These are phyloP conservation scores for Apostichopus parvimensis DNA, from an alignment of 35 echinoderm and acorn worm genomes.

Conservation along the genomic window DNA sequence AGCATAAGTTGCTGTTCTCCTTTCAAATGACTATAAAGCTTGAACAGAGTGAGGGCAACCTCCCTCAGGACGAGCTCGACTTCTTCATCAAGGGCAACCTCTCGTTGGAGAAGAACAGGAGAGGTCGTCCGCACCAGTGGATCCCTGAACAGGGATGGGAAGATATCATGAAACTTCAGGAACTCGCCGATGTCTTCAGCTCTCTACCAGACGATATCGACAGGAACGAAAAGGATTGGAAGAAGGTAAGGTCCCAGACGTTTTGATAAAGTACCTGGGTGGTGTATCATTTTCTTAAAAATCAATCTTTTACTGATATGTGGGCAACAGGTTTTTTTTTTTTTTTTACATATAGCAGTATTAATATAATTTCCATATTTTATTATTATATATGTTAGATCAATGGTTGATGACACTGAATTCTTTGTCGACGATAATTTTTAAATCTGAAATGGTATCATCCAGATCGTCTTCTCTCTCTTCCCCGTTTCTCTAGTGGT, in stretches of 20 bases:
- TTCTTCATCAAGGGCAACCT: conserved; percentile 99
- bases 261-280: too few relatives aligned
- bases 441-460: background rate
- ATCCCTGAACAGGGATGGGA: conserved; percentile 98
- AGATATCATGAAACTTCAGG: conserved; percentile 87
- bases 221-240: conserved; percentile 80
- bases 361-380: too few relatives aligned
- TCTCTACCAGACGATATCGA: conserved; percentile 87
- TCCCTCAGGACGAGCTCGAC: conserved; percentile 95
- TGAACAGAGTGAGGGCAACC: conserved; percentile 89
- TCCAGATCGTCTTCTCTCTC: background rate
- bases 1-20: conserved; percentile 99
- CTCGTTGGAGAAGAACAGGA: conserved; percentile 92
- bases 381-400: too few relatives aligned
- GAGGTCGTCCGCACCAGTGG: conserved; percentile 80
- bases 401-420: too few relatives aligned
- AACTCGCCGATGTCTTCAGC: conserved; percentile 77
- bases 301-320: too few relatives aligned
- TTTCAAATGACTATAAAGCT: conserved; percentile 99
- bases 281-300: too few relatives aligned
- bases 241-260: conserved; percentile 56
- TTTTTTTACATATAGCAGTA: too few relatives aligned
- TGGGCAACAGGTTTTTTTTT: too few relatives aligned
- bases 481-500: conserved; percentile 70
- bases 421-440: too few relatives aligned